Base-by-base conservation (phyloP, 2,888 invertebrate genomes). In the Pristionchus exspectatus region DNA sequence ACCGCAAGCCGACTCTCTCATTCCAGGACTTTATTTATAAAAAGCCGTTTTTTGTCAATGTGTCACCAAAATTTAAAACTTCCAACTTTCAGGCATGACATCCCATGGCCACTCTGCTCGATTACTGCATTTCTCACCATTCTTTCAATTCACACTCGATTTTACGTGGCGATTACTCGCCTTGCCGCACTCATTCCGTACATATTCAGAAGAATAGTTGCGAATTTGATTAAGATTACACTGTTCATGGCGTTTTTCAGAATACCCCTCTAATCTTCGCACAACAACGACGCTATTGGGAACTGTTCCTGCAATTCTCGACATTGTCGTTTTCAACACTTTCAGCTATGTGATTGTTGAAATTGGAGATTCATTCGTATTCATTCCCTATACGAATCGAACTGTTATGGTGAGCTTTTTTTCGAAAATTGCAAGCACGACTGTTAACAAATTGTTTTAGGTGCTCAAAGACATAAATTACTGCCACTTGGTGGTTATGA, bases 111-210 rank as follows among this genome's bases (percentile, higher is more conserved):
- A 14, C 81, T 81, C n/a, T 10, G n/a, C 14, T 81, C 50, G 27
- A 50, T 81, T 3, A n/a, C 14, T 2, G 50, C 50, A 4, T 27
- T 81, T 50, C 33, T 81, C 16, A 27, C 27, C 27, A 27, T 81
- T 54, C 50, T 81, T 2, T 33, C 81, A 12, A 50, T 81, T 54
- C 44, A 81, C n/a, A 50, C 81, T 81, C 81, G 81, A 30, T 81
- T 81, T 14, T 81, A 50, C 81, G 81, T 81, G 10, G 81, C 81
- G 27, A 81, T 81, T 2, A 54, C 44, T n/a, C 81, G 81, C 14
- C 81, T 81, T 12, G 38, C 81, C 1, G 81, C 50, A 2, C 81
- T 81, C 4, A 12, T 33, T 33, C 50, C 50, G 3, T 24, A 16
- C 27, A 5, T 50, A 16, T 81, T 81, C 81, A 81, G 21, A 24